Percentiles rank a stretch among this genome's conserved stretches.
phyloP scores from a whole-genome alignment of 2,888 invertebrate species.

The Cheilosia variabilis region DNA sequence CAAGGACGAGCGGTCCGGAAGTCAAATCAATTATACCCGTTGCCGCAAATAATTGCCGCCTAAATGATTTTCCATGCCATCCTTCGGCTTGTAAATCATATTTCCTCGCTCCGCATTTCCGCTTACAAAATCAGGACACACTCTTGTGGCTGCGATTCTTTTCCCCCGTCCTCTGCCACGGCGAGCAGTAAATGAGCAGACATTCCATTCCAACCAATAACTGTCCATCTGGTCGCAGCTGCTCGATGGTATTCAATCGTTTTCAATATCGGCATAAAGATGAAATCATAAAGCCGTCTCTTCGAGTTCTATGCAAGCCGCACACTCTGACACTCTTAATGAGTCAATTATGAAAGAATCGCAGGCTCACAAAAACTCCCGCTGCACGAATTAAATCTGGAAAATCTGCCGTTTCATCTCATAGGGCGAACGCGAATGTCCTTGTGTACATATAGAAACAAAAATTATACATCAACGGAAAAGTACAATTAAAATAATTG shows the following conservation, averaged over 20 bases:
- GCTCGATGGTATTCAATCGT: slow-evolving; percentile 37
- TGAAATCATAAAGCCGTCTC: slow-evolving; percentile 18
- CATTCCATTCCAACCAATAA: slow-evolving; percentile 23
- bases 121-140: slow-evolving; percentile 35
- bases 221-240: slow-evolving; percentile 47
- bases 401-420: slow-evolving; percentile 35
- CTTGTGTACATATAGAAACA: slow-evolving; percentile 38
- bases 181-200: slow-evolving; percentile 20
- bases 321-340: slow-evolving; percentile 57
- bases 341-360: slow-evolving; percentile 55
- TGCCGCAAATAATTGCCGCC: slow-evolving; percentile 52
- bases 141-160: neutral
- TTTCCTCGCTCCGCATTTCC: neutral
- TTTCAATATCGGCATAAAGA: slow-evolving; percentile 43
- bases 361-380: neutral
- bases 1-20: slow-evolving; percentile 11
- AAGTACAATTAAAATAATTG: slow-evolving; percentile 71
- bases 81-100: slow-evolving; percentile 41
- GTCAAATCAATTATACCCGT: slow-evolving; percentile 42
- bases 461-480: slow-evolving; percentile 48
- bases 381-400: slow-evolving; percentile 53
- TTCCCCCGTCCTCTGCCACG: neutral
- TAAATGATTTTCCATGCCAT: slow-evolving; percentile 68
- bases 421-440: neutral
- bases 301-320: slow-evolving; percentile 18